These are phyloP conservation scores for Karalla daura DNA, from an alignment of 2,797 vertebrate genomes.

Conservation along the genomic window DNA sequence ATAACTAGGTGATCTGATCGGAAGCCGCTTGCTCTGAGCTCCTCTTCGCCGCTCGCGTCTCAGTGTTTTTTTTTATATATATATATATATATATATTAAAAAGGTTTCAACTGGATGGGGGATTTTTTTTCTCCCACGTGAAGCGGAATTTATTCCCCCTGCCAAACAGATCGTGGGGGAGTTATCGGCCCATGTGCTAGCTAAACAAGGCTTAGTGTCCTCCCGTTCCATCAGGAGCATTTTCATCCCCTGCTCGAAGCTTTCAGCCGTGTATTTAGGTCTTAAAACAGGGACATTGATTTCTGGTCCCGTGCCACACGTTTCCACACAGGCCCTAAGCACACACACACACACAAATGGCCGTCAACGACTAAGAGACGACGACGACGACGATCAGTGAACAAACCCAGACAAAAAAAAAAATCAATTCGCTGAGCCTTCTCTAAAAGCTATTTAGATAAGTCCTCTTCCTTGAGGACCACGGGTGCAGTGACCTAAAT, in stretches of 20 bases:
- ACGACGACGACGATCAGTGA: slow-evolving; percentile 52
- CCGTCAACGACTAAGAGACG: slow-evolving; percentile 33
- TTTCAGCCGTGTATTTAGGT: slow-evolving; percentile 69
- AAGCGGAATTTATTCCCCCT: slow-evolving; percentile 40
- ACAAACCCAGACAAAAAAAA: slow-evolving; percentile 39
- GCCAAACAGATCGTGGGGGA: slow-evolving; percentile 57
- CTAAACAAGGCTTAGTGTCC: slow-evolving; percentile 70
- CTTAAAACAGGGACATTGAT: slow-evolving; percentile 66
- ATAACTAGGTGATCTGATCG: slow-evolving; percentile 36
- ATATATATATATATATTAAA: background rate
- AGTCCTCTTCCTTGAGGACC: slow-evolving; percentile 59
- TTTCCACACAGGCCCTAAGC: slow-evolving; percentile 54
- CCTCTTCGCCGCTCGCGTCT: background rate
- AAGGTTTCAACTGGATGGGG: slow-evolving; percentile 24
- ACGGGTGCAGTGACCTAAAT: slow-evolving; percentile 69
- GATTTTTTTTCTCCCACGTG: background rate
- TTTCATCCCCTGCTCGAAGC: slow-evolving; percentile 66
- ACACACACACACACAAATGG: slow-evolving; percentile 41
- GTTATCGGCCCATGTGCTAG: slow-evolving; percentile 55
- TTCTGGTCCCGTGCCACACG: slow-evolving; percentile 59
- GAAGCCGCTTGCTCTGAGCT: slow-evolving; percentile 31
- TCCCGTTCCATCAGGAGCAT: slow-evolving; percentile 66
- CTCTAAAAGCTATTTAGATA: slow-evolving; percentile 64
- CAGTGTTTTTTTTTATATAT: slow-evolving; percentile 18
- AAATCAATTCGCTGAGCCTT: slow-evolving; percentile 50